Evolutionary conservation across 1,140 invertebrate genomes (phyloP).

Genomic region (Drosophila murphyi): DNA sequence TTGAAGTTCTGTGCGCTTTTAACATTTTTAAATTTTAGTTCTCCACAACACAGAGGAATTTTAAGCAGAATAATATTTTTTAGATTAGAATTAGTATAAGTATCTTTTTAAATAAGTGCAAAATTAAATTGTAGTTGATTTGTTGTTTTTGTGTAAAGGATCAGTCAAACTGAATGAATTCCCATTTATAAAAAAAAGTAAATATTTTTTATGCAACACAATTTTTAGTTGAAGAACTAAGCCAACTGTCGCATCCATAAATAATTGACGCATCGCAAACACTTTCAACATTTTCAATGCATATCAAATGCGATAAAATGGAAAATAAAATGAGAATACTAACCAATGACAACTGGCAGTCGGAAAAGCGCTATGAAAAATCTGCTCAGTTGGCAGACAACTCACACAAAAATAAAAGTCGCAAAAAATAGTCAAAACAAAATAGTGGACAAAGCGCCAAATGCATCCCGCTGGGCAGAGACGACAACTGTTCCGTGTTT

Average conservation of each 20-base stretch:
- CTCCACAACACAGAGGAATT: no score
- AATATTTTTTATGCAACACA: no score
- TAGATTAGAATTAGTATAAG: no score
- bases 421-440: not conserved
- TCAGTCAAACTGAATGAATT: not conserved
- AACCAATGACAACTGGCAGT: constrained; percentile 8
- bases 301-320: constrained; percentile 35
- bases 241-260: constrained; percentile 14
- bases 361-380: constrained; percentile 22
- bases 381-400: constrained; percentile 34
- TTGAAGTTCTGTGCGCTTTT: no score
- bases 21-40: no score
- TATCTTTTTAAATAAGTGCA: no score
- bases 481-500: constrained; percentile 32
- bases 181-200: not conserved
- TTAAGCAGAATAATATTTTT: no score
- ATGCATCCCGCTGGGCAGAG: constrained; percentile 35
- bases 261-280: constrained; percentile 24
- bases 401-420: constrained; percentile 10
- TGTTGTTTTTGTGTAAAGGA: no score
- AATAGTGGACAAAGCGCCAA: not conserved
- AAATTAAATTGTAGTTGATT: no score
- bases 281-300: constrained; percentile 38
- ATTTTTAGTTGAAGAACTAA: not conserved
- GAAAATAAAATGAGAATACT: not conserved